Conservation (phyloP, 2,797 vertebrate genomes). For the Xenops minutus region DNA sequence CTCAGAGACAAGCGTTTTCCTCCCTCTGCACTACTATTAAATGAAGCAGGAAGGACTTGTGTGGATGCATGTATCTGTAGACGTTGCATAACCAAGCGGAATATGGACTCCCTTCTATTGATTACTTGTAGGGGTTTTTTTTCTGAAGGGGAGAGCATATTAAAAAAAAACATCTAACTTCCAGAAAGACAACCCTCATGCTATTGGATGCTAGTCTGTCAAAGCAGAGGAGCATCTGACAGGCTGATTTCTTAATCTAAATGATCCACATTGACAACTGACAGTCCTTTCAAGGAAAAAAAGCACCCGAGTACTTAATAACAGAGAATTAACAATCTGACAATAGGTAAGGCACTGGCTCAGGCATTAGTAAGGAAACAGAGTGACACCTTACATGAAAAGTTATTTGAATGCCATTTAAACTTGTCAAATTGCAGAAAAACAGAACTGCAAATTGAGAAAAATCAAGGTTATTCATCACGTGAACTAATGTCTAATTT, state of each 20-base stretch:
- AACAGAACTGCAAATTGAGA: constrained; percentile 69
- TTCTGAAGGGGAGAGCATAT: background rate
- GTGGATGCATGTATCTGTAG: background rate
- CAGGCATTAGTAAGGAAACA: constrained; percentile 74
- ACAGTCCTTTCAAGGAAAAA: constrained; percentile 61
- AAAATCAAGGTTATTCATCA: constrained; percentile 66
- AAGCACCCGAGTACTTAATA: constrained; percentile 65
- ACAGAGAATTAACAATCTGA: constrained; percentile 68
- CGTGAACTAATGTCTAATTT: constrained; percentile 65
- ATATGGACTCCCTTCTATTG: background rate
- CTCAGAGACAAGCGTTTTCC: background rate
- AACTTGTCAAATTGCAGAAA: constrained; percentile 71
- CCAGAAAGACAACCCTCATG: background rate
- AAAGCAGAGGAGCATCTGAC: constrained; percentile 12
- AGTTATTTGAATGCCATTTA: constrained; percentile 66
- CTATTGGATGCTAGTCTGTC: background rate
- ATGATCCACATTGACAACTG: constrained; percentile 42
- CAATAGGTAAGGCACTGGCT: constrained; percentile 66
- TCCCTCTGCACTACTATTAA: background rate
- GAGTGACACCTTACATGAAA: constrained; percentile 70
- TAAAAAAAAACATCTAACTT: background rate
- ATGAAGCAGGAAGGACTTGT: background rate
- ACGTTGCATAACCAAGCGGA: background rate
- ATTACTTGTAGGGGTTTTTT: background rate
- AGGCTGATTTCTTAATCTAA: constrained; percentile 22